phyloP scores from a whole-genome alignment of 2,888 invertebrate species.

The Meteorus cinctellus region DNA sequence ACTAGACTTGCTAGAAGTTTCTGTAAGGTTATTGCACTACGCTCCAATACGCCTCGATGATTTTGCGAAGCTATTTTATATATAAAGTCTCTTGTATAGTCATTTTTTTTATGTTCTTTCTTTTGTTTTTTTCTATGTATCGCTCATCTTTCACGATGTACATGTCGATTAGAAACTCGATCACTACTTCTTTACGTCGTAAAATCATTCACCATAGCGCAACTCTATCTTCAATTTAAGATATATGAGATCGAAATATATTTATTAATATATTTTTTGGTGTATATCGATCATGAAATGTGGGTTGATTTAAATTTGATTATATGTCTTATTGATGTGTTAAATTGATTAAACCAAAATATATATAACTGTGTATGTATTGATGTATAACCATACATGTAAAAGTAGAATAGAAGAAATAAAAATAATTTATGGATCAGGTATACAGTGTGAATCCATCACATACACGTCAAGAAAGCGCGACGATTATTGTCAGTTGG shows the following conservation, averaged over 20 bases:
- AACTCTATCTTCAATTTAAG: not conserved
- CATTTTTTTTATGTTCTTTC: not conserved
- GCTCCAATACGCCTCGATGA: slow-evolving; percentile 37
- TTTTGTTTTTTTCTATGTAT: not conserved
- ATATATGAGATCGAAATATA: not conserved
- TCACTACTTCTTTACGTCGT: slow-evolving; percentile 3
- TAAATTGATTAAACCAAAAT: not conserved
- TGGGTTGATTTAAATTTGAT: slow-evolving; percentile 26
- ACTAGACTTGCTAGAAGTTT: slow-evolving; percentile 31
- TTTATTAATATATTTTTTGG: not conserved
- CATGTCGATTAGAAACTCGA: slow-evolving; percentile 41
- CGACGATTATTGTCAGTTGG: slow-evolving; percentile 46
- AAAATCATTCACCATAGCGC: slow-evolving; percentile 6
- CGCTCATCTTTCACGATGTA: slow-evolving; percentile 36
- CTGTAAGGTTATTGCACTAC: slow-evolving; percentile 30
- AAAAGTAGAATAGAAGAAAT: slow-evolving; percentile 36
- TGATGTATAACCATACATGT: not conserved
- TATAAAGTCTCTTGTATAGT: not conserved
- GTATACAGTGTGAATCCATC: slow-evolving; percentile 41
- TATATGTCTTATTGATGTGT: slow-evolving; percentile 27
- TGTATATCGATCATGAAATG: slow-evolving; percentile 19
- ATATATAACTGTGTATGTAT: not conserved
- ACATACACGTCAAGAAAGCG: slow-evolving; percentile 52
- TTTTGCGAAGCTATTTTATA: slow-evolving; percentile 35
- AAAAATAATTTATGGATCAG: slow-evolving; percentile 47